phyloP scores from a whole-genome alignment of 1,140 invertebrate species.

The Spodoptera litura region DNA sequence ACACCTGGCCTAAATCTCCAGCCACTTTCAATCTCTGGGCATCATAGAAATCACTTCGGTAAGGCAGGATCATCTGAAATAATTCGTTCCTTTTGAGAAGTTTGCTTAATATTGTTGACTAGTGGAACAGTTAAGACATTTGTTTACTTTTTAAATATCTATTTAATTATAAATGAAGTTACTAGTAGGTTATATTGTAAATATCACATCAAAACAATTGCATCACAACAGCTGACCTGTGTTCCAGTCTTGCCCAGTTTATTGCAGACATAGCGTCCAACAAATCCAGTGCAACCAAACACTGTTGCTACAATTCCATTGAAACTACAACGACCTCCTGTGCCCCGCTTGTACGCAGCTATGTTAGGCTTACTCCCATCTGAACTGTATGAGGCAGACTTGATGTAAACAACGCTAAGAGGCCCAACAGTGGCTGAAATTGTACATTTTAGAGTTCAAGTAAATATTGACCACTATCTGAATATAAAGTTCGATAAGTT shows the following conservation, averaged over 20 bases:
- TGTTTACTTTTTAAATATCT: too few relatives aligned
- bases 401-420: constrained; percentile 78
- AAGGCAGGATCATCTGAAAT: constrained; percentile 95
- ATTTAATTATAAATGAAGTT: not conserved
- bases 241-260: constrained; percentile 94
- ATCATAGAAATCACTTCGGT: constrained; percentile 95
- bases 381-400: constrained; percentile 73
- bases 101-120: too few relatives aligned
- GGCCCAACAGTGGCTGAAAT: constrained; percentile 73
- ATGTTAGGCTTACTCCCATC: constrained; percentile 71
- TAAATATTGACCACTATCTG: not conserved
- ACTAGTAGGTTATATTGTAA: not conserved
- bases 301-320: constrained; percentile 99
- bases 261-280: constrained; percentile 95
- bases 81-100: not conserved
- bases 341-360: constrained; percentile 91
- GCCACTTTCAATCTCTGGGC: constrained; percentile 91
- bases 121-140: too few relatives aligned
- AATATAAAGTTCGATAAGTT: not conserved
- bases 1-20: constrained; percentile 98
- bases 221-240: constrained; percentile 87
- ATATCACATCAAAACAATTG: not conserved
- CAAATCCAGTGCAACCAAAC: constrained; percentile 96
- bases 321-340: constrained; percentile 97
- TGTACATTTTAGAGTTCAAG: constrained; percentile 45